Conservation (phyloP, 2,888 invertebrate species). For the Volucella inanis region DNA sequence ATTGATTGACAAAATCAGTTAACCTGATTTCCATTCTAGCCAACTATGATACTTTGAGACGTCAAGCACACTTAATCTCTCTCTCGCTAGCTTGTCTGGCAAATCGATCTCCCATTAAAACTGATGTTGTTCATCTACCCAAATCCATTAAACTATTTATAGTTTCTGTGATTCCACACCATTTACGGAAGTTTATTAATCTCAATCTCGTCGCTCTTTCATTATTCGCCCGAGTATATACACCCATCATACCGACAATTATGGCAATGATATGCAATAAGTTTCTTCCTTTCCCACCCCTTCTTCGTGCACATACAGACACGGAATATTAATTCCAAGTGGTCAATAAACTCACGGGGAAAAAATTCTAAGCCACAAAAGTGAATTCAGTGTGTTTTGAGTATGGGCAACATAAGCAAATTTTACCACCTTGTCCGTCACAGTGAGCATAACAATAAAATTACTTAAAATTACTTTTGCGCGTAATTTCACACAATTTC, state of each 20-base stretch:
- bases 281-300: not conserved
- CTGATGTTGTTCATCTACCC: constrained; percentile 5
- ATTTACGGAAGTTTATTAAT: constrained; percentile 44
- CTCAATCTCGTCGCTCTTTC: constrained; percentile 34
- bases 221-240: constrained; percentile 8
- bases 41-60: too few relatives aligned
- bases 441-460: not conserved
- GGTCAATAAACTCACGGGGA: constrained; percentile 49
- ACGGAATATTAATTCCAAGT: constrained; percentile 49
- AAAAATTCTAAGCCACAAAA: constrained; percentile 17
- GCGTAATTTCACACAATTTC: constrained; percentile 15
- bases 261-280: constrained; percentile 38
- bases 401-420: constrained; percentile 3
- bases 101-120: not conserved
- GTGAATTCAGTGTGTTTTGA: constrained; percentile 23
- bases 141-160: constrained; percentile 34
- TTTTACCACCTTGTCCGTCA: not conserved
- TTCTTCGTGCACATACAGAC: constrained; percentile 10
- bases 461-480: not conserved
- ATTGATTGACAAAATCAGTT: too few relatives aligned
- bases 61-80: too few relatives aligned
- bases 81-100: too few relatives aligned
- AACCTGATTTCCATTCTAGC: too few relatives aligned
- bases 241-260: constrained; percentile 8
- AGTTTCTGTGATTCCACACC: constrained; percentile 18